phyloP scores from a whole-genome alignment of 2,888 invertebrate species.

The Trisateles emortualis region DNA sequence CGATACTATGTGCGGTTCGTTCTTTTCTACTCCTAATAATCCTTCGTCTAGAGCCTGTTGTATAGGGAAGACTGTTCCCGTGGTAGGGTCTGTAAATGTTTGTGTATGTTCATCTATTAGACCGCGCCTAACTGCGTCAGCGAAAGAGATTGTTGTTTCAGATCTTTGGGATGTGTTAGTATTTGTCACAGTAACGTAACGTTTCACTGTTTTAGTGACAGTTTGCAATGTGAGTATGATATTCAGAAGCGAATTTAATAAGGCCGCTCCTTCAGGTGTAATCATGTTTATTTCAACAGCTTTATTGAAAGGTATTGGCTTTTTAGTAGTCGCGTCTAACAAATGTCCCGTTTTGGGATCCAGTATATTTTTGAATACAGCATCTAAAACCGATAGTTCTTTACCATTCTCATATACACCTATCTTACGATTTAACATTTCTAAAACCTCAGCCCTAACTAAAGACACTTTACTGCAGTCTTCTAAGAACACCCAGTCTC shows the following conservation, averaged over 20 bases:
- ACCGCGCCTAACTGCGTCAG: constrained; percentile 92
- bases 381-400: constrained; percentile 94
- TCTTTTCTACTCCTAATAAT: constrained; percentile 88
- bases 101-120: constrained; percentile 93
- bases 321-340: constrained; percentile 90
- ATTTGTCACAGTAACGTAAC: constrained; percentile 92
- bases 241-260: constrained; percentile 94
- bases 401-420: constrained; percentile 92
- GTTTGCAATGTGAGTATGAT: constrained; percentile 96
- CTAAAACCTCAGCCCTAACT: constrained; percentile 94
- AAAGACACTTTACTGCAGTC: constrained; percentile 93
- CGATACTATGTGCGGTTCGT: constrained; percentile 75
- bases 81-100: constrained; percentile 92
- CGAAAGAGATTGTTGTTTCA: constrained; percentile 89
- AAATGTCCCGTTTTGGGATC: constrained; percentile 96
- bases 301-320: constrained; percentile 92
- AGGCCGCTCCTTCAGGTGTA: constrained; percentile 94
- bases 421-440: constrained; percentile 94
- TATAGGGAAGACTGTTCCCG: constrained; percentile 90
- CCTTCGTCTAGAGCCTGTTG: constrained; percentile 93
- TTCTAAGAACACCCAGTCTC: constrained; percentile 91
- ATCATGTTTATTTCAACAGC: constrained; percentile 95
- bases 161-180: constrained; percentile 87
- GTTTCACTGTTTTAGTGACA: constrained; percentile 93
- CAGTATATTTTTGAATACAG: constrained; percentile 94